Evolutionary conservation across 2,888 invertebrate genomes (phyloP).

Genomic region (Yponomeuta plumbellus): DNA sequence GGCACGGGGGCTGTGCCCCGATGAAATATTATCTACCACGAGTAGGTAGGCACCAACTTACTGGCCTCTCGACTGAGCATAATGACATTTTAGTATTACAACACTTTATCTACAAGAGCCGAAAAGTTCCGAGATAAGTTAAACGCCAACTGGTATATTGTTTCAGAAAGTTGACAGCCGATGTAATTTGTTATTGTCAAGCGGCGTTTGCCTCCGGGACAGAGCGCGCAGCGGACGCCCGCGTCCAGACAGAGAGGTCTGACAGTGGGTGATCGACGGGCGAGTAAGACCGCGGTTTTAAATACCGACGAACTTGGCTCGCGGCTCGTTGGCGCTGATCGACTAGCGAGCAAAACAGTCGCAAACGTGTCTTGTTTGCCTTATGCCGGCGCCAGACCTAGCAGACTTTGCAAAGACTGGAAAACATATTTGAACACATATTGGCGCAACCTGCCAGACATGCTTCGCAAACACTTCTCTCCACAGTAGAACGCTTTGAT

Average conservation of each 20-base stretch:
- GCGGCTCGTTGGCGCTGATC: no score
- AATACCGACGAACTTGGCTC: no score
- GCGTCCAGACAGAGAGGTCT: conserved; percentile 22
- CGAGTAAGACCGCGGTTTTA: no score
- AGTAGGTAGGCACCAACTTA: conserved; percentile 38
- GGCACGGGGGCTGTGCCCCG: conserved; percentile 25
- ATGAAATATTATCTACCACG: conserved; percentile 61
- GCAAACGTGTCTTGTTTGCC: no score
- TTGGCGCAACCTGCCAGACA: no score
- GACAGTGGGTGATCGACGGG: no score
- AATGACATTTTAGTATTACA: conserved; percentile 76
- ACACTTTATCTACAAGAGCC: conserved; percentile 71
- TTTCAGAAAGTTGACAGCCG: conserved; percentile 70
- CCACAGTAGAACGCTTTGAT: no score
- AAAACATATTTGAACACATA: no score
- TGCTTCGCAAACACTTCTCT: no score
- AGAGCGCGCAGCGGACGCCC: conserved; percentile 29
- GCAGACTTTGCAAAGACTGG: no score
- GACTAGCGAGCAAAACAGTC: no score
- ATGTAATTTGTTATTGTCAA: conserved; percentile 74
- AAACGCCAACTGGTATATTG: conserved; percentile 74
- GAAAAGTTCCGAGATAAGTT: conserved; percentile 71
- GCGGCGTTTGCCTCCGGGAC: conserved; percentile 31
- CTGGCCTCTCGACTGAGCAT: conserved; percentile 56
- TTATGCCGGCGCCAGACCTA: no score